Conservation (phyloP, 1,140 invertebrate genomes). For the Frieseomelitta varia region DNA sequence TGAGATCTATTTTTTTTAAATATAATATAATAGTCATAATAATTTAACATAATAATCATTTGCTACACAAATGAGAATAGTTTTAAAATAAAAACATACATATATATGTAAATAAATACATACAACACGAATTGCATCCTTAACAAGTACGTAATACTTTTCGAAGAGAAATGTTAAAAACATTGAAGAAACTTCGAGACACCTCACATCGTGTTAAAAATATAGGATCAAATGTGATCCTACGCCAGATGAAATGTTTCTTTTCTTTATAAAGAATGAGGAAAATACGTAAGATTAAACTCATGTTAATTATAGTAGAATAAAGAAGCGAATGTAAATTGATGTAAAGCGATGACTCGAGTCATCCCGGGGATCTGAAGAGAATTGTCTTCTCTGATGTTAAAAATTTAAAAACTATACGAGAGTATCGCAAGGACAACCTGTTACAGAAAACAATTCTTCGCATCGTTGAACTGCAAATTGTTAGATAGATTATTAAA, state of each 20-base stretch:
- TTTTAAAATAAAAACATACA: conserved; percentile 7
- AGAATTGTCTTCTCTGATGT: not conserved
- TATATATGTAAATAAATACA: not conserved
- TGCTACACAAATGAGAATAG: conserved; percentile 1
- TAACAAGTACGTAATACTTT: conserved; percentile 35
- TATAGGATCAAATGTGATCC: conserved; percentile 14
- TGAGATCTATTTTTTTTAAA: conserved; percentile 21
- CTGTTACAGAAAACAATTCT: conserved; percentile 15
- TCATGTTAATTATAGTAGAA: conserved; percentile 20
- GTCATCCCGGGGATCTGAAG: not conserved
- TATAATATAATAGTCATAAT: too few relatives aligned
- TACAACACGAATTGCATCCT: conserved; percentile 18
- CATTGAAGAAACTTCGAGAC: conserved; percentile 22
- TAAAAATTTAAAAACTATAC: conserved; percentile 20
- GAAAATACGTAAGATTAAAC: conserved; percentile 6
- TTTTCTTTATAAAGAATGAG: not conserved
- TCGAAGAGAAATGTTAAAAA: not conserved
- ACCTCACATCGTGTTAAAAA: conserved; percentile 33
- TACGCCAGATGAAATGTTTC: conserved; percentile 16
- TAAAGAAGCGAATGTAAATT: not conserved
- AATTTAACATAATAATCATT: too few relatives aligned
- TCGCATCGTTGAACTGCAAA: conserved; percentile 1
- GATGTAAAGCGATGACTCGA: conserved; percentile 2
- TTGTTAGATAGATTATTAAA: conserved; percentile 26
- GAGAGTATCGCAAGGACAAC: conserved; percentile 11